A percentile compares a stretch with the other conserved stretches of the same genome.
Evolutionary conservation across 2,113 vertebrate species (phyloP).

Genomic region (Ceuthmochares aereus): DNA sequence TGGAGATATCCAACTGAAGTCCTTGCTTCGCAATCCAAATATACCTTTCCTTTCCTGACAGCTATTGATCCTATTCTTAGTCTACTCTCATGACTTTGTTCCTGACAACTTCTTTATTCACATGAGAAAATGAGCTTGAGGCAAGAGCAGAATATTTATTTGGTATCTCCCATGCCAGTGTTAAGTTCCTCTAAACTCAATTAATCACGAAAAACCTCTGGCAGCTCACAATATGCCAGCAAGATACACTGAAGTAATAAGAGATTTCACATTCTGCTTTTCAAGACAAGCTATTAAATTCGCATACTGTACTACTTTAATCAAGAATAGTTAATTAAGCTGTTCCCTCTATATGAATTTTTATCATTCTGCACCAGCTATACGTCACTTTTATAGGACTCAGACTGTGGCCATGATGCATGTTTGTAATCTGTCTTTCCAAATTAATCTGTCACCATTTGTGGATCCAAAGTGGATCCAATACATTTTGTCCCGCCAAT

Average conservation of each 20-base stretch:
- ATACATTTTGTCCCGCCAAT: not conserved
- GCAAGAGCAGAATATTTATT: constrained; percentile 11
- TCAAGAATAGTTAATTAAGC: constrained; percentile 62
- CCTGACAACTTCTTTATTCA: not conserved
- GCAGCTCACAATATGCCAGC: constrained; percentile 33
- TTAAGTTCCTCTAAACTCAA: constrained; percentile 37
- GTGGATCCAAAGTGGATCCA: not conserved
- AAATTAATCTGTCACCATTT: constrained; percentile 30
- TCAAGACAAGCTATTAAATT: constrained; percentile 59
- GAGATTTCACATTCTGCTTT: constrained; percentile 30
- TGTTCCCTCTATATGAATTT: constrained; percentile 25
- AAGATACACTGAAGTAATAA: constrained; percentile 18
- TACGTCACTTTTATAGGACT: constrained; percentile 23
- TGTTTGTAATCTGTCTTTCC: constrained; percentile 14
- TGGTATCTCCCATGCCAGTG: not conserved
- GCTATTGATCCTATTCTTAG: not conserved
- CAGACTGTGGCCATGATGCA: not conserved
- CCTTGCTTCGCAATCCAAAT: not conserved
- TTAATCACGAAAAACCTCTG: not conserved
- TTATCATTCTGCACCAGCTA: constrained; percentile 51
- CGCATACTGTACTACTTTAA: constrained; percentile 45
- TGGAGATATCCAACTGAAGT: not conserved
- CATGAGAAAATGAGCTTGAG: not conserved
- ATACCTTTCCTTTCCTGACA: not conserved
- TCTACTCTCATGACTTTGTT: not conserved